A percentile compares a stretch with the other conserved stretches of the same genome.
Evolutionary conservation across 2,113 vertebrate genomes (phyloP).

Genomic region (Copsychus sechellarum): DNA sequence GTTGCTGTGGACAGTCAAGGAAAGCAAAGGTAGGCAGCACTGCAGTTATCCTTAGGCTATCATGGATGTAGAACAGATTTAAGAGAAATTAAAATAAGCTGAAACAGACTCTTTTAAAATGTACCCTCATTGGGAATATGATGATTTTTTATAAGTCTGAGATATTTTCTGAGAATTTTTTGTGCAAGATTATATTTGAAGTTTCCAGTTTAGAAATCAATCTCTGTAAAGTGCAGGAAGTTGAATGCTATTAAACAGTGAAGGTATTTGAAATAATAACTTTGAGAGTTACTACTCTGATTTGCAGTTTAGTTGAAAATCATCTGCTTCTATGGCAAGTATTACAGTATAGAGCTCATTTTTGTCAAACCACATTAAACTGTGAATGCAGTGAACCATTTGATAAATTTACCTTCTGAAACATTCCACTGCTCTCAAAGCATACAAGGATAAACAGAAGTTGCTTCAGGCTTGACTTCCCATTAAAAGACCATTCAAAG

Average conservation of each 20-base stretch:
- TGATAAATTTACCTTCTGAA: background rate
- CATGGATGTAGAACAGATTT: background rate
- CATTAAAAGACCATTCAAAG: background rate
- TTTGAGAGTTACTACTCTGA: background rate
- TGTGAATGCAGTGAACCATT: background rate
- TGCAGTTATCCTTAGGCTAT: background rate
- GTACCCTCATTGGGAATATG: background rate
- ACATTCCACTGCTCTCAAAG: background rate
- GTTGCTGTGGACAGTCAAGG: background rate
- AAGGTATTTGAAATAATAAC: background rate
- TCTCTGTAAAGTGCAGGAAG: background rate
- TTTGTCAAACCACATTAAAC: background rate
- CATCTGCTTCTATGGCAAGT: background rate
- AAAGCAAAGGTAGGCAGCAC: background rate
- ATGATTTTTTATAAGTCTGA: background rate
- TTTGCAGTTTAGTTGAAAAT: background rate
- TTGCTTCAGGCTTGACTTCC: background rate
- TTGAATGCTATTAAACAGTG: background rate
- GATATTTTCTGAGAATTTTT: background rate
- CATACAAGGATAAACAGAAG: background rate
- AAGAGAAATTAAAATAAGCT: background rate
- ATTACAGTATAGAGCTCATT: background rate
- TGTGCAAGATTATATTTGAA: background rate
- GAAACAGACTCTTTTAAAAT: background rate
- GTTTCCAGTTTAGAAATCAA: background rate